Evolutionary conservation across 2,888 invertebrate genomes (phyloP).

Genomic region (Cryptosula pallasiana): DNA sequence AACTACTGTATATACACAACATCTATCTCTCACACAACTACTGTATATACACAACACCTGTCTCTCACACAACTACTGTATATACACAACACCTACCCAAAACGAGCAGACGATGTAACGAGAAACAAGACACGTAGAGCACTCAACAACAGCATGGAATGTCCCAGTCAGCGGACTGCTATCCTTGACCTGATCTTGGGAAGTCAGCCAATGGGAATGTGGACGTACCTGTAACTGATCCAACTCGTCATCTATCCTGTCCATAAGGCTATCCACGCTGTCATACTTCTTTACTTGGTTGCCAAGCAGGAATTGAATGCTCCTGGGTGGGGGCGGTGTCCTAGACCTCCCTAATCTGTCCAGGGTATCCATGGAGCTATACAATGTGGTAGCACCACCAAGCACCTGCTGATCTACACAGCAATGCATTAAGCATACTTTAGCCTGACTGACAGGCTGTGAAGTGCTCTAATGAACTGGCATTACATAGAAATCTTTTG

Average conservation of each 20-base stretch:
- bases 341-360: neutral
- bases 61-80: no score
- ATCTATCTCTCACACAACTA: no score
- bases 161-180: no score
- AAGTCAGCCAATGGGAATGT: no score
- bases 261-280: conserved; percentile 11
- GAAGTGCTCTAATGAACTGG: neutral
- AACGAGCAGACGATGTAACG: no score
- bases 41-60: no score
- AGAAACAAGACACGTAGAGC: no score
- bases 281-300: conserved; percentile 19
- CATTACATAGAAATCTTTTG: neutral
- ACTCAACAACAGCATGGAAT: no score
- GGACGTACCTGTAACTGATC: neutral
- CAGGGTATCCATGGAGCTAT: conserved; percentile 6
- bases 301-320: neutral
- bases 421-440: neutral
- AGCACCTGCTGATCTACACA: neutral
- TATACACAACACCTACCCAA: no score
- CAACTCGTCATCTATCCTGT: conserved; percentile 16
- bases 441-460: neutral
- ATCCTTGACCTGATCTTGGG: no score
- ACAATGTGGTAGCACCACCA: neutral
- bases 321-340: neutral
- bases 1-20: no score